Evolutionary conservation across 2,797 vertebrate species (phyloP), one percentile per base, ranked within the genome.

Genomic region (Cuniculus paca): DNA sequence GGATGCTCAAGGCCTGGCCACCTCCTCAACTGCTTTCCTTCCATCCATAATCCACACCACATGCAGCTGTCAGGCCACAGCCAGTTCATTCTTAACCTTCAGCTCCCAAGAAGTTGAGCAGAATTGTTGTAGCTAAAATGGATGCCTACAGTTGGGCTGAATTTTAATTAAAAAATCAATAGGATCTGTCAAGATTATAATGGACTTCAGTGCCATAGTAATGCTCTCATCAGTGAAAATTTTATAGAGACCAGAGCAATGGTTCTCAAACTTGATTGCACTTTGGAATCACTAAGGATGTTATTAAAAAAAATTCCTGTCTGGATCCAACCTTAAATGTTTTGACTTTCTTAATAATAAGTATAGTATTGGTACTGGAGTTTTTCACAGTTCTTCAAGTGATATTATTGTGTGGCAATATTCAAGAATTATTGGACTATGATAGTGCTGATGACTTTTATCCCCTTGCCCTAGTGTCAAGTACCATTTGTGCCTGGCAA

Each of bases 321-420:
- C 58, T 78, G 61, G 17, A 42, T 22, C 9, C 11, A 52, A 60
- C 20, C 13, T 19, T 56, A 78, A 58, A 45, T 52, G 31, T 31
- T 91, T 68, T 39, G n/a, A 93, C 87, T 93, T 85, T 36, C 75
- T 50, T 83, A 34, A 63, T 50, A 82, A 72, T n/a, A 14, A 6
- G 26, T 58, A 58, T 0, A 77, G 13, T 65, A 24, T 45, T 11
- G 45, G 50, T 3, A 16, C 3, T 45, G 17, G 13, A 34, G 1
- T 60, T 80, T 82, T 84, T 22, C 31, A 80, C 9, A 61, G 1
- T 39, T 26, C 39, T 42, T 24, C 48, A 6, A 24, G 16, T 45
- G 14, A 54, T 74, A 75, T 26, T n/a, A 48, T 68, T 14, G 4
- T 45, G 10, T 84, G 4, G 24, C 11, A 65, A 61, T 28, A 20